Conservation (phyloP, 23 tunicate species). For the Halocynthia roretzi region DNA sequence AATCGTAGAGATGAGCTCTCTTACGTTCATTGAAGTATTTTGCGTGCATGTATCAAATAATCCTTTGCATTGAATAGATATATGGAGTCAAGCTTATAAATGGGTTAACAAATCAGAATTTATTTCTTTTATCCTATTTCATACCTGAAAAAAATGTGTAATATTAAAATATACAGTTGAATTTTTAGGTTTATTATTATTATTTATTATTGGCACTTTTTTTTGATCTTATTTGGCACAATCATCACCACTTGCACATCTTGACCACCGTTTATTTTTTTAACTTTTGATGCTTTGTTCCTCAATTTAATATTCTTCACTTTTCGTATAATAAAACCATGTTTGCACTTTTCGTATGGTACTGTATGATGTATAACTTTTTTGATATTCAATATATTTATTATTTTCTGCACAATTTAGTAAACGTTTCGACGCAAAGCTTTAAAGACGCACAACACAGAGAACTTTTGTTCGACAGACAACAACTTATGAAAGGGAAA, state of each 20-base stretch:
- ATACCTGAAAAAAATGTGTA: too few relatives aligned
- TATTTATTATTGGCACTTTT: constrained; percentile 13
- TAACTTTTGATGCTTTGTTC: too few relatives aligned
- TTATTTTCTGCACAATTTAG: constrained; percentile 21
- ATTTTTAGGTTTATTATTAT: neutral
- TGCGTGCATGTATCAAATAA: too few relatives aligned
- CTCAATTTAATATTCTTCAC: neutral
- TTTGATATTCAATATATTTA: neutral
- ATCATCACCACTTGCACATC: too few relatives aligned
- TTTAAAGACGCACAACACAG: constrained; percentile 87
- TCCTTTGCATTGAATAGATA: too few relatives aligned
- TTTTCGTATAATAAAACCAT: neutral
- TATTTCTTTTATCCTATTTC: too few relatives aligned
- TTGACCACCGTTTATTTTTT: too few relatives aligned
- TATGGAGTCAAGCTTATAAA: too few relatives aligned
- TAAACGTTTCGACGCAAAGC: constrained; percentile 79
- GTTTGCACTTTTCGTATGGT: neutral
- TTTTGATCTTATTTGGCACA: constrained; percentile 5
- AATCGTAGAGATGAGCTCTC: too few relatives aligned
- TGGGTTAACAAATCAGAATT: too few relatives aligned
- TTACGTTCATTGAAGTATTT: too few relatives aligned
- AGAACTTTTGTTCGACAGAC: constrained; percentile 60
- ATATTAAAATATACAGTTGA: too few relatives aligned
- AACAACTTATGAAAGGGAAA: constrained; percentile 37
- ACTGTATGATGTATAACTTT: neutral